Percentiles rank a stretch among this genome's conserved stretches.
Evolutionary conservation across 2,113 vertebrate genomes (phyloP).

Genomic region (Lagopus muta): DNA sequence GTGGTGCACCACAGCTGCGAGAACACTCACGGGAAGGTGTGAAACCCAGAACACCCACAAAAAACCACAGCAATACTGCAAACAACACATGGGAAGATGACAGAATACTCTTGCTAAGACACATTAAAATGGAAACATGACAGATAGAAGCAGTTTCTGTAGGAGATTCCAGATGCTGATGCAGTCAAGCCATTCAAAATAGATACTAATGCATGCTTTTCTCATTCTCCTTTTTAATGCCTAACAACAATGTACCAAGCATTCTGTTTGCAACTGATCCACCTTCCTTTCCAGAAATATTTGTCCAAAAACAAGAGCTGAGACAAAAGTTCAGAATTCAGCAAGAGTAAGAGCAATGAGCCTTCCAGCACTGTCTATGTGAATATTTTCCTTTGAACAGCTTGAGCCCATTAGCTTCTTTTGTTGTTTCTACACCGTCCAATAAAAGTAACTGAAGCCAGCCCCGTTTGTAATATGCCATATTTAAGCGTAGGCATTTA

Average conservation of each 20-base stretch:
- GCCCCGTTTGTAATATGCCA: not conserved
- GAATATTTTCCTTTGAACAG: slow-evolving; percentile 24
- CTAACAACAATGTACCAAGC: not conserved
- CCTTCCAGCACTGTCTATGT: not conserved
- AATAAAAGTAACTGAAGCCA: slow-evolving; percentile 41
- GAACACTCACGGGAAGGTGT: not conserved
- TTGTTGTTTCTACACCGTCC: not conserved
- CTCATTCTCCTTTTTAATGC: not conserved
- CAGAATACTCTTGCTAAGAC: not conserved
- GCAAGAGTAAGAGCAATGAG: not conserved
- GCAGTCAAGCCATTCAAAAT: not conserved
- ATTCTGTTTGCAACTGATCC: not conserved
- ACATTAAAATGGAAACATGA: not conserved
- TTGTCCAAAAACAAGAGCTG: not conserved
- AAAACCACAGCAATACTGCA: not conserved
- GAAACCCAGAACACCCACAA: not conserved
- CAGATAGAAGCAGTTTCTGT: not conserved
- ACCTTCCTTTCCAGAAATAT: not conserved
- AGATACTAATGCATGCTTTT: not conserved
- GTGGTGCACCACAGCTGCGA: not conserved
- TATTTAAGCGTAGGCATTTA: slow-evolving; percentile 13
- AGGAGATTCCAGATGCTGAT: not conserved
- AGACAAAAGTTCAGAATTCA: not conserved
- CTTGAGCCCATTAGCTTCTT: slow-evolving; percentile 29
- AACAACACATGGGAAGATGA: not conserved